These are phyloP conservation scores for Spongilla lacustris DNA, from an alignment of 37 sponge, comb jelly and placozoan genomes.

Conservation along the genomic window DNA sequence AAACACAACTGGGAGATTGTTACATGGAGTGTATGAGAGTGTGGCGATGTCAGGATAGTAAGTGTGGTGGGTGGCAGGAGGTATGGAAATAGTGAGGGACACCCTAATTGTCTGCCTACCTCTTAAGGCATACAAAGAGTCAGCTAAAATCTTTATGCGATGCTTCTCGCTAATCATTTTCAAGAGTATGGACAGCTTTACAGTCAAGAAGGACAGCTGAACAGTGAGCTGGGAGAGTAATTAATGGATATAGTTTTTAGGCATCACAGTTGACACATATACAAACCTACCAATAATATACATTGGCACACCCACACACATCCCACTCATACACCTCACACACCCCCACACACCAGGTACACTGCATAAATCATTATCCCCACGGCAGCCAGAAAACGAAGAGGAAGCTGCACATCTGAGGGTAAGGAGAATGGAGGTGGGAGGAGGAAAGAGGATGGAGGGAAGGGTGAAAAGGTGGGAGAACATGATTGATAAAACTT, in stretches of 20 bases:
- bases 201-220: not conserved
- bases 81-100: not conserved
- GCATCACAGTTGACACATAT: not conserved
- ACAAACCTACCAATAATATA: not conserved
- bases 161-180: not conserved
- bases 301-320: not conserved
- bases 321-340: not conserved
- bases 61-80: no score
- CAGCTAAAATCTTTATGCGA: not conserved
- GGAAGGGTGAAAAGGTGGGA: not conserved
- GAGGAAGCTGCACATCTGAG: conserved; percentile 19
- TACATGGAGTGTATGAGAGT: no score
- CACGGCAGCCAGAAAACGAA: conserved; percentile 13
- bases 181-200: not conserved
- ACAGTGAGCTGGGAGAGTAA: not conserved
- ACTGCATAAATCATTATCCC: not conserved
- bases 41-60: no score
- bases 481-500: not conserved
- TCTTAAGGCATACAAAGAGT: not conserved
- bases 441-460: not conserved
- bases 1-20: conserved; percentile 1
- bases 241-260: no score
- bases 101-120: not conserved
- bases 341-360: conserved; percentile 12
- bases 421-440: no score